Base-by-base conservation (phyloP, 2,888 invertebrate genomes). In the Apodemia duryi region DNA sequence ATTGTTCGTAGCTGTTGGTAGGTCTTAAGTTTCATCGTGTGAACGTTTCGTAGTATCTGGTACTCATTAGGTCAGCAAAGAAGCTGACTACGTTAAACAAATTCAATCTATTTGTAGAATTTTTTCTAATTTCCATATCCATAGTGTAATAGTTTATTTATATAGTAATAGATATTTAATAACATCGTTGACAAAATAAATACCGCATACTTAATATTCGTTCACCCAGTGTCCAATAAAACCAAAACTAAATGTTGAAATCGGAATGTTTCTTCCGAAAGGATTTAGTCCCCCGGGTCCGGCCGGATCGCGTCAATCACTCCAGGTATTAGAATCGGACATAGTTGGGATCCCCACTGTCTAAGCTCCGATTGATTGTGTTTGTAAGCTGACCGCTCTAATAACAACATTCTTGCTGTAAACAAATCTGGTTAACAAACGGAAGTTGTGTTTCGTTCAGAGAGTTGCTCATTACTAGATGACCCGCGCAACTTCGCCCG, bases 301-400 rank as follows among this genome's bases (percentile, higher is more conserved):
- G 69, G 68, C 62, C 68, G 66, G 65, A 41, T 63, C 68, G 62
- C 67, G 70, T 69, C 70, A 71, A 71, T 69, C 70, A 68, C 67
- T 65, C 65, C 63, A 64, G 68, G 65, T 49, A 61, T 61, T 63
- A 68, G 57, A 60, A 2, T 64, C 69, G 70, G 71, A 69, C 71
- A 67, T 70, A 69, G 69, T 65, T 67, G 65, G 70, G 69, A 67
- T 67, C 62, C 65, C 65, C 65, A 69, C 67, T 71, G 76, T 32
- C 57, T 60, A 35, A 60, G 57, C 57, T 60, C 57, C 57, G 32
- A 60, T 60, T 60, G 57, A 60, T 60, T 60, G 57, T 54, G 29
- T 35, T 60, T 60, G 61, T 61, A 51, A 65, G 51, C 29, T 52
- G 41, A 35, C 52, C 61, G 51, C 32, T 49, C 28, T 32, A 32